A percentile compares a stretch with the other conserved stretches of the same genome.
Conservation (phyloP, 2,888 invertebrate species). For the Leuctra nigra region DNA sequence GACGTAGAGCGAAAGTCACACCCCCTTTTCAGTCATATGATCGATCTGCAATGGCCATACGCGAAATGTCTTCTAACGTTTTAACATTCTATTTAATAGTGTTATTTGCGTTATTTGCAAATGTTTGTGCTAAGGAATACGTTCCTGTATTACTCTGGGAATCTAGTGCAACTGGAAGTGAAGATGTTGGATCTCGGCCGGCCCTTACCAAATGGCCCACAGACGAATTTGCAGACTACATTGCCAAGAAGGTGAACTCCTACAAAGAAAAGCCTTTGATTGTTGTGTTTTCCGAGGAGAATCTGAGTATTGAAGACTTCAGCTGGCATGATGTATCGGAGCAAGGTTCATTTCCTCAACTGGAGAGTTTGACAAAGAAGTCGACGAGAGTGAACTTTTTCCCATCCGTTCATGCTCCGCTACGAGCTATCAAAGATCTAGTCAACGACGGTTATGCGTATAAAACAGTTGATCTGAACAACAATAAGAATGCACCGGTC, state of each 20-base stretch:
- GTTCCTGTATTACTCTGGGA: conserved; percentile 25
- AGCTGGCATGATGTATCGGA: conserved; percentile 41
- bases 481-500: background rate
- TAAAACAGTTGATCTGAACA: conserved; percentile 1
- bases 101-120: conserved; percentile 6
- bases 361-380: conserved; percentile 6
- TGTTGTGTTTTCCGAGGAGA: conserved; percentile 46
- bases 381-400: conserved; percentile 2
- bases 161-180: background rate
- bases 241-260: conserved; percentile 4
- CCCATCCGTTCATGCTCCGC: conserved; percentile 7
- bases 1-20: background rate
- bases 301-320: conserved; percentile 53
- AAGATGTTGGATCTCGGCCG: background rate
- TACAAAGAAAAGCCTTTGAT: conserved; percentile 31
- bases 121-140: conserved; percentile 17
- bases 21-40: conserved; percentile 14
- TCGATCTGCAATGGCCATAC: conserved; percentile 10
- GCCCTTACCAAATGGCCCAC: conserved; percentile 6
- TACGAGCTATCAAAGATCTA: background rate
- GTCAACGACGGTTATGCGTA: background rate
- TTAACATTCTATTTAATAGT: too few relatives aligned
- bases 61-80: too few relatives aligned
- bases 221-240: conserved; percentile 9
- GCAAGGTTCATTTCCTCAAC: conserved; percentile 7